Base-by-base conservation (phyloP, 2,797 vertebrate genomes). In the Enteromius paludinosus region DNA sequence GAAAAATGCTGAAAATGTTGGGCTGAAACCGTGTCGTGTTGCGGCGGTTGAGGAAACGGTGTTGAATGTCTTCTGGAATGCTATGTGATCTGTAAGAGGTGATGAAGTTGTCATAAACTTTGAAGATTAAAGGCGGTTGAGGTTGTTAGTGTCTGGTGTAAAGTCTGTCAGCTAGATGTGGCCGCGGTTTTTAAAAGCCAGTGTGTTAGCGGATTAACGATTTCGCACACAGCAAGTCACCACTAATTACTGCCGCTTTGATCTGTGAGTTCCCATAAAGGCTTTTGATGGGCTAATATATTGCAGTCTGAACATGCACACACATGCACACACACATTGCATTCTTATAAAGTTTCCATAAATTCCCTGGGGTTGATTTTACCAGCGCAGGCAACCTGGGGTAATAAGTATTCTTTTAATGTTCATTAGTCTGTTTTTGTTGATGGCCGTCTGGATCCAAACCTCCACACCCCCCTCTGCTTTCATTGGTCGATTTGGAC, bases 161-260 rank as follows among this genome's bases (percentile, higher is more conserved):
- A 41, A 52, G 30, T 52, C 47, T 66, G 77, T 66, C 77, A 65
- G 33, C 59, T 54, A 47, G 62, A 69, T 82, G 73, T 68, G 65
- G 74, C 62, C 9, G 15, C 8, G 11, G 73, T 49, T 82, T 66
- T 82, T 82, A 82, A 82, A 75, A 78, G 74, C 65, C 75, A 79
- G 61, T 64, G 61, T 80, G 81, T 75, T 81, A 35, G 38, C 35
- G 62, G 75, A 82, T 78, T 87, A 84, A 83, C 56, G 82, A 81
- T 86, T 77, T 79, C 12, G 68, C 83, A 80, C 74, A 49, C 69
- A 72, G 45, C n/a, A 74, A 80, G 81, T 84, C 84, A 76, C 70
- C 82, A 38, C 61, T 87, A 87, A 87, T 87, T 86, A 87, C 56
- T 18, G 35, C 23, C 10, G 49, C 86, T 86, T 84, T 86, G 86